Conservation (phyloP, 2,797 vertebrate species). For the Pogonophryne albipinna region DNA sequence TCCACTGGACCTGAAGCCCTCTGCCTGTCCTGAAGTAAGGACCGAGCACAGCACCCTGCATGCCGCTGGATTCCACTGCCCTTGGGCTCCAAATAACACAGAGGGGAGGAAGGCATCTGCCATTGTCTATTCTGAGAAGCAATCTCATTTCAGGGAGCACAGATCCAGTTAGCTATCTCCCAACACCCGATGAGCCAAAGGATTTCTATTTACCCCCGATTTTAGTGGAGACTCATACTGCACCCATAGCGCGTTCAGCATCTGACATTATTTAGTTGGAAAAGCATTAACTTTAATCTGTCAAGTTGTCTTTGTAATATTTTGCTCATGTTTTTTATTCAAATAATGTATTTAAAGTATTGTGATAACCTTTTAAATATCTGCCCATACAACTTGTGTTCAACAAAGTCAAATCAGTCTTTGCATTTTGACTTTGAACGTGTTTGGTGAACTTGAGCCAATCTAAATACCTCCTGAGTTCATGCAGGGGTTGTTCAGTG, state of each 20-base stretch:
- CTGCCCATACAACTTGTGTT: background rate
- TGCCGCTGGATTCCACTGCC: conserved; percentile 81
- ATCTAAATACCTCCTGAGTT: conserved; percentile 51
- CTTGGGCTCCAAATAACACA: conserved; percentile 87
- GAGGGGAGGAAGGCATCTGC: conserved; percentile 82
- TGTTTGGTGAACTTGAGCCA: conserved; percentile 42
- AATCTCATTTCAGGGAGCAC: conserved; percentile 78
- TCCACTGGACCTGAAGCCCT: conserved; percentile 18
- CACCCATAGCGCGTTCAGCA: background rate
- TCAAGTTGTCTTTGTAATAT: too few relatives aligned
- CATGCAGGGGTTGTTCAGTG: conserved; percentile 25
- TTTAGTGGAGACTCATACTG: conserved; percentile 17
- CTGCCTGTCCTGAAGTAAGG: conserved; percentile 46
- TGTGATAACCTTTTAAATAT: background rate
- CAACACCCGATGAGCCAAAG: conserved; percentile 60
- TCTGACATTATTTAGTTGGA: background rate
- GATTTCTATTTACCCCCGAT: conserved; percentile 55
- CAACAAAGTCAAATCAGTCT: background rate
- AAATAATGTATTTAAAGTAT: background rate
- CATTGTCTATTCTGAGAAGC: conserved; percentile 88
- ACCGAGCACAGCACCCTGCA: conserved; percentile 45
- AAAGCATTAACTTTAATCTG: background rate
- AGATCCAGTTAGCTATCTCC: conserved; percentile 58
- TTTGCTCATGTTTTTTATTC: background rate
- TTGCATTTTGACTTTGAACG: conserved; percentile 27